These are phyloP conservation scores for Aeoliscus strigatus DNA, from an alignment of 2,797 vertebrate genomes.

Conservation along the genomic window DNA sequence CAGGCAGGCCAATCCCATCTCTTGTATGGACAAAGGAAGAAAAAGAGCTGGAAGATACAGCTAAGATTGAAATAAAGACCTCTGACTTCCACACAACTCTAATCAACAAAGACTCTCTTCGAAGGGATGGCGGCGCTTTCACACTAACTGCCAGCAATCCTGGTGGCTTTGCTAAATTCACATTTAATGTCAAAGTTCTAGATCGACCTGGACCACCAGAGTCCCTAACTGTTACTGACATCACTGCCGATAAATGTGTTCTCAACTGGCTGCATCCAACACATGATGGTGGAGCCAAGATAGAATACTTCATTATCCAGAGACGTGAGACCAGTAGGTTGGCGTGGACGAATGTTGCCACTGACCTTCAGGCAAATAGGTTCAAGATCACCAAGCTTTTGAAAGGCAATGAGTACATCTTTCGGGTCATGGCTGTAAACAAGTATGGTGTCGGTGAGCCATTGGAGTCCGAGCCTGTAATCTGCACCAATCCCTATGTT, in stretches of 20 bases:
- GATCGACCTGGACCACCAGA: slow-evolving; percentile 96
- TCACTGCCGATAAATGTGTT: slow-evolving; percentile 93
- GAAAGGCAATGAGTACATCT: slow-evolving; percentile 97
- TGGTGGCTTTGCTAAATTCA: slow-evolving; percentile 95
- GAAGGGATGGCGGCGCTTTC: slow-evolving; percentile 89
- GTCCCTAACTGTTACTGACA: slow-evolving; percentile 84
- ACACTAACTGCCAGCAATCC: slow-evolving; percentile 92
- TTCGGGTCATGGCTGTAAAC: slow-evolving; percentile 98
- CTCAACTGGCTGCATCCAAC: slow-evolving; percentile 92
- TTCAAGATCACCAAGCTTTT: slow-evolving; percentile 95
- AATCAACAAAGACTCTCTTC: slow-evolving; percentile 87
- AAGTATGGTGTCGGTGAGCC: slow-evolving; percentile 95
- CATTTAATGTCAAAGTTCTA: slow-evolving; percentile 93
- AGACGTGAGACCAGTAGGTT: slow-evolving; percentile 96
- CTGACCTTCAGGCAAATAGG: slow-evolving; percentile 91
- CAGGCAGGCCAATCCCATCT: slow-evolving; percentile 88
- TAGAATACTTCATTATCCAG: slow-evolving; percentile 94
- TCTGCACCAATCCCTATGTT: slow-evolving; percentile 91
- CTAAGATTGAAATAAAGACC: slow-evolving; percentile 90
- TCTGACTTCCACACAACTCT: slow-evolving; percentile 89
- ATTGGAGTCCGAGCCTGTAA: slow-evolving; percentile 85
- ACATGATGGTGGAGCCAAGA: slow-evolving; percentile 95
- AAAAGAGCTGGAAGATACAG: slow-evolving; percentile 90
- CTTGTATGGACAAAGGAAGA: slow-evolving; percentile 95
- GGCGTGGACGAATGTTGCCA: slow-evolving; percentile 93